Conservation (phyloP, 2,797 vertebrate genomes). For the Orientallactaga sibirica region DNA sequence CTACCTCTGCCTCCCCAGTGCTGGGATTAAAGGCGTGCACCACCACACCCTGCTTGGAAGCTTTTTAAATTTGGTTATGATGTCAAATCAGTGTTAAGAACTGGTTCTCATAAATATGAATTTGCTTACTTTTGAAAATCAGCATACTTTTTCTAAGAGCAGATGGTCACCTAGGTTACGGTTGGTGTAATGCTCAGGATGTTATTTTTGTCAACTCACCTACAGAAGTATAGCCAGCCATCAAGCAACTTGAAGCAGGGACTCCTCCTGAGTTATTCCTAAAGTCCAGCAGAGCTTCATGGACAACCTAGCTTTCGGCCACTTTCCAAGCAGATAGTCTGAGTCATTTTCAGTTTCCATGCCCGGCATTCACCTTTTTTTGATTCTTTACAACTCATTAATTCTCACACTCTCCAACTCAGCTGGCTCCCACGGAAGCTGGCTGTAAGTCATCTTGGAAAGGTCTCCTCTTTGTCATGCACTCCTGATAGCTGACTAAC, state of each 20-base stretch:
- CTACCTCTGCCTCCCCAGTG: no score
- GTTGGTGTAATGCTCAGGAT: not conserved
- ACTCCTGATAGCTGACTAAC: conserved; percentile 73
- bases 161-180: conserved; percentile 14
- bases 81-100: conserved; percentile 16
- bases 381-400: conserved; percentile 41
- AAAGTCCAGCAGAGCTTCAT: not conserved
- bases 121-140: conserved; percentile 53
- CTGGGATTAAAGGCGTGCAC: no score
- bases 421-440: conserved; percentile 58
- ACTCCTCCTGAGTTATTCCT: not conserved
- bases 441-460: conserved; percentile 72
- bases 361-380: conserved; percentile 54
- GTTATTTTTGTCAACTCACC: conserved; percentile 36
- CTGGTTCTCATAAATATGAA: conserved; percentile 32
- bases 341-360: conserved; percentile 55
- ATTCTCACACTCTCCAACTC: conserved; percentile 63
- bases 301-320: not conserved
- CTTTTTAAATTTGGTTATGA: conserved; percentile 42
- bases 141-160: conserved; percentile 34
- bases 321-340: conserved; percentile 63
- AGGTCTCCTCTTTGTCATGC: conserved; percentile 77
- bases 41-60: no score
- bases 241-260: not conserved
- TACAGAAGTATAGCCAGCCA: conserved; percentile 13